Evolutionary conservation across 2,113 vertebrate species (phyloP).

Genomic region (Odobenus rosmarus): DNA sequence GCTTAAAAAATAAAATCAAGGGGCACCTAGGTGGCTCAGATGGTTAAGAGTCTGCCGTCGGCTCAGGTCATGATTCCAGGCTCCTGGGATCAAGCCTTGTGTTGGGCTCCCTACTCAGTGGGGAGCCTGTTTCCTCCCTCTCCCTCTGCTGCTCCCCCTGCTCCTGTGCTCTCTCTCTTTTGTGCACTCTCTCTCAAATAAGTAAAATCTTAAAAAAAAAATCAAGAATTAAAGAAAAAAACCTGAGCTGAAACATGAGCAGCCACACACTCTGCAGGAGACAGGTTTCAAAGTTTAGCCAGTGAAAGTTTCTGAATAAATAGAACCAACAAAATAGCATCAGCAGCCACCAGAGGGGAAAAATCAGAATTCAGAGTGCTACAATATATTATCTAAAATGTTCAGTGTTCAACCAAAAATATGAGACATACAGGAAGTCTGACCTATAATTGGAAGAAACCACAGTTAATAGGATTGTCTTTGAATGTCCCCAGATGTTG

Average conservation of each 20-base stretch:
- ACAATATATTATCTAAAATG: not conserved
- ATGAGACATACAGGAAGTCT: not conserved
- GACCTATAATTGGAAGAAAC: not conserved
- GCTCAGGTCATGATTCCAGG: not conserved
- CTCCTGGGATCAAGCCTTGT: not conserved
- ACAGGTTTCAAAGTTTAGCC: not conserved
- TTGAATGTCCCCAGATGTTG: not conserved
- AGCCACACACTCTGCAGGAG: not conserved
- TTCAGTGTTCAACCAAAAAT: not conserved
- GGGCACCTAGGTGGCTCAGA: not conserved
- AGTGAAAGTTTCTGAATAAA: not conserved
- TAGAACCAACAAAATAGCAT: not conserved
- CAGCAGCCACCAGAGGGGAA: not conserved
- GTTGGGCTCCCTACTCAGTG: not conserved
- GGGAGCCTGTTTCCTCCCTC: not conserved
- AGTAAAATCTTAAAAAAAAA: not conserved
- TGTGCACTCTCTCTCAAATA: not conserved
- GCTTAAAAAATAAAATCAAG: not conserved
- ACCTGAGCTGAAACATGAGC: not conserved
- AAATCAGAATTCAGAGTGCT: conserved; percentile 2
- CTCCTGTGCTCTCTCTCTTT: not conserved
- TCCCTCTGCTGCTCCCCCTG: not conserved
- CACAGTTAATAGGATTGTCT: not conserved
- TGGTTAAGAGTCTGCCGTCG: not conserved
- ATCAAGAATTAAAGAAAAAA: not conserved